Evolutionary conservation across 2,888 invertebrate genomes (phyloP).

Genomic region (Scaptomyza reducta): DNA sequence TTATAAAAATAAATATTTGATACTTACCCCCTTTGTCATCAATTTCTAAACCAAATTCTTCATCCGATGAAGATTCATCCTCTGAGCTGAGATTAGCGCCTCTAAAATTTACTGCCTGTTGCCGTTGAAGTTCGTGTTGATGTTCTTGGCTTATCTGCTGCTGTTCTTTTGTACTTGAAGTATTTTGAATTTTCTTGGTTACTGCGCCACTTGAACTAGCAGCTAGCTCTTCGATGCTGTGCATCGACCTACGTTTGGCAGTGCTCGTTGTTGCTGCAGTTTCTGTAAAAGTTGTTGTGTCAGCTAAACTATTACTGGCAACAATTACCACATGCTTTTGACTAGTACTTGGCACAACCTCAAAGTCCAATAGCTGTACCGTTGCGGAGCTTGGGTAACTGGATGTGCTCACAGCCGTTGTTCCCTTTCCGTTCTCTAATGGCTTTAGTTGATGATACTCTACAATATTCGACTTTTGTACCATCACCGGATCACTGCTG

Average conservation of each 20-base stretch:
- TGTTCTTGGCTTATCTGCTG: slow-evolving; percentile 48
- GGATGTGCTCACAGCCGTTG: slow-evolving; percentile 43
- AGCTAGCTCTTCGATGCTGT: slow-evolving; percentile 74
- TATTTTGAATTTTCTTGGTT: slow-evolving; percentile 29
- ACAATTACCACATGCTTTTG: slow-evolving; percentile 30
- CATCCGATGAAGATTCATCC: slow-evolving; percentile 78
- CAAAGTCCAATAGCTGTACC: slow-evolving; percentile 64
- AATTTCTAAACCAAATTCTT: slow-evolving; percentile 80
- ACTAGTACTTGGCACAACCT: slow-evolving; percentile 44
- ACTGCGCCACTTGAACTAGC: slow-evolving; percentile 64
- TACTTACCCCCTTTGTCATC: slow-evolving; percentile 81
- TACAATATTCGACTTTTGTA: slow-evolving; percentile 38
- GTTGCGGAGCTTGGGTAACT: slow-evolving; percentile 59
- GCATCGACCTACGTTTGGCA: slow-evolving; percentile 59
- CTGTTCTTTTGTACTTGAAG: slow-evolving; percentile 44
- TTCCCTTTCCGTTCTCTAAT: slow-evolving; percentile 24
- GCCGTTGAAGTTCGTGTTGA: slow-evolving; percentile 46
- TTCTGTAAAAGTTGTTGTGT: slow-evolving; percentile 41
- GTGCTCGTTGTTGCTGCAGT: slow-evolving; percentile 37
- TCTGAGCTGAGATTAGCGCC: slow-evolving; percentile 77
- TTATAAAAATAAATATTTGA: slow-evolving; percentile 1
- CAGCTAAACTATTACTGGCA: slow-evolving; percentile 34
- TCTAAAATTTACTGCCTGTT: slow-evolving; percentile 54
- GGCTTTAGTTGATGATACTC: slow-evolving; percentile 73
- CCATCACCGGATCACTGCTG: slow-evolving; percentile 32